A percentile compares a stretch with the other conserved stretches of the same genome.
These are phyloP conservation scores for Tolmerus cingulatus DNA, from an alignment of 2,888 invertebrate genomes.

Conservation along the genomic window DNA sequence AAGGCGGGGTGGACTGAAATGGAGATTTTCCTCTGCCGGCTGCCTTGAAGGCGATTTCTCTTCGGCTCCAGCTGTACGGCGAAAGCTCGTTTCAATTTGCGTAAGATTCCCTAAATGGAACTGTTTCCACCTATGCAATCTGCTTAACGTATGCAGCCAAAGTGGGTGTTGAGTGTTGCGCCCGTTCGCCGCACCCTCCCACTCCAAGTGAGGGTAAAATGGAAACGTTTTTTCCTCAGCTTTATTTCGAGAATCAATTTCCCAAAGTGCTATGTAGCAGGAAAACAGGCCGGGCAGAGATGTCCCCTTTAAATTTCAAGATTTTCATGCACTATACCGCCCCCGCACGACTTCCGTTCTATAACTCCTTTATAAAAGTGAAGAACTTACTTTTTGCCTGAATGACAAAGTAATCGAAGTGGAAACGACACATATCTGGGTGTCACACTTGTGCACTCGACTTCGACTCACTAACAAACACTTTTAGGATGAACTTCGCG, in stretches of 20 bases:
- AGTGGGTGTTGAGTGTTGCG: background rate
- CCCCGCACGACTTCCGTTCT: background rate
- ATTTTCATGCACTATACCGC: background rate
- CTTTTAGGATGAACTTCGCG: background rate
- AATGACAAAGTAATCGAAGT: background rate
- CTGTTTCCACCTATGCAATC: conserved; percentile 10
- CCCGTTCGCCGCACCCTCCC: background rate
- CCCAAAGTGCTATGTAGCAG: background rate
- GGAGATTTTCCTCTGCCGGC: background rate
- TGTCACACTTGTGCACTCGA: background rate
- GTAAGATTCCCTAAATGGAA: conserved; percentile 5
- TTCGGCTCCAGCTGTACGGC: background rate
- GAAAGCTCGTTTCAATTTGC: conserved; percentile 20
- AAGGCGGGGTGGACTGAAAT: background rate
- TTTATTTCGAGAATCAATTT: background rate
- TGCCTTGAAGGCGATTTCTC: background rate
- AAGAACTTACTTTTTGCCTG: background rate
- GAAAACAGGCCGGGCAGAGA: background rate
- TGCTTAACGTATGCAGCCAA: conserved; percentile 1
- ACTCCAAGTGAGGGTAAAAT: background rate
- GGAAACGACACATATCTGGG: background rate
- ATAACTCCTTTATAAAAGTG: background rate
- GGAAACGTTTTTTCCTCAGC: background rate
- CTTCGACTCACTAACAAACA: background rate
- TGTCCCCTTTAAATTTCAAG: background rate